A percentile compares a stretch with the other conserved stretches of the same genome.
phyloP scores from a whole-genome alignment of 2,113 vertebrate genomes.

The Neomonachus schauinslandi region DNA sequence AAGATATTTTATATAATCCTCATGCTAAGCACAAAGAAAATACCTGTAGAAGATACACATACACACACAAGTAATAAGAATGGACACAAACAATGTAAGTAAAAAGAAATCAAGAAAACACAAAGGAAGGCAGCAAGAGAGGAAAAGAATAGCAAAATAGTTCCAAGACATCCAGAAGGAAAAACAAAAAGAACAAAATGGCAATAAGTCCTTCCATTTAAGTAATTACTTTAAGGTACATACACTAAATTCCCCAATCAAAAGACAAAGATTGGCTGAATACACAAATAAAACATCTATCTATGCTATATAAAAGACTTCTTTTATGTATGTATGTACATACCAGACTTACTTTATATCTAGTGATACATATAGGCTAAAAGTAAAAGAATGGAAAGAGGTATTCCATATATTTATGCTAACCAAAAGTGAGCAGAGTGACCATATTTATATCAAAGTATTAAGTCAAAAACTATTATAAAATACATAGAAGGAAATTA shows the following conservation, averaged over 20 bases:
- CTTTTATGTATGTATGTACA: background rate
- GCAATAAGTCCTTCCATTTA: background rate
- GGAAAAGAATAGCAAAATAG: background rate
- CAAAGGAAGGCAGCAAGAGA: background rate
- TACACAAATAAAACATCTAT: background rate
- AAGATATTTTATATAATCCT: background rate
- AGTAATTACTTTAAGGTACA: background rate
- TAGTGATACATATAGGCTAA: background rate
- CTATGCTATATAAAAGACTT: background rate
- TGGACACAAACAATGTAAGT: background rate
- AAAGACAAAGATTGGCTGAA: background rate
- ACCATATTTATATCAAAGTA: background rate
- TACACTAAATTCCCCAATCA: background rate
- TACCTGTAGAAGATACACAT: background rate
- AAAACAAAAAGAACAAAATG: background rate
- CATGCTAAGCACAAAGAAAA: background rate
- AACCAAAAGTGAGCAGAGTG: background rate
- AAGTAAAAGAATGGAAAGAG: background rate
- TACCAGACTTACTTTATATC: background rate
- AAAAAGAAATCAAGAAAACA: background rate
- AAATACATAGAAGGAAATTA: background rate
- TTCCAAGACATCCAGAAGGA: background rate
- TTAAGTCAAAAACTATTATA: background rate
- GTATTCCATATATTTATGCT: background rate
- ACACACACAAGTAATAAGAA: background rate